Base-by-base conservation (phyloP, 2,113 vertebrate genomes). In the Cyrtonyx montezumae region DNA sequence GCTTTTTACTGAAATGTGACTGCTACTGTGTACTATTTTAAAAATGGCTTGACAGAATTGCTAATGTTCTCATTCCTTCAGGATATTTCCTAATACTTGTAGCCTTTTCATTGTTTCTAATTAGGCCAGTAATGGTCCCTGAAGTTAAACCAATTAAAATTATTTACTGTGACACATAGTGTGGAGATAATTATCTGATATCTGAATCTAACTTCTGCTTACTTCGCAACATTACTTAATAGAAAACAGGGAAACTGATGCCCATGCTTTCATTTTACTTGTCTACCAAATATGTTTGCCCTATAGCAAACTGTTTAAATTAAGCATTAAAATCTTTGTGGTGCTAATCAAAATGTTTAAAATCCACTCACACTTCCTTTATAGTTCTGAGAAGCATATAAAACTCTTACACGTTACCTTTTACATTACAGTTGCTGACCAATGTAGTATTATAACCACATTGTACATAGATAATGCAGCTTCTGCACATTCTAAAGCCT, bases 111-210 rank as follows among this genome's bases (percentile, higher is more conserved):
- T 98, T 98, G 98, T 98, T 98, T 98, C 98, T 98, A 98, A 98
- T 98, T 98, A 98, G 98, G 97, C 97, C 97, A 98, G 97, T 98
- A 98, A 98, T 98, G 97, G 98, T 98, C 98, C 98, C 98, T 97
- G 98, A 98, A 98, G 98, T 98, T 98, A 98, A 98, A 98, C 98
- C 98, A 98, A 98, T 98, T 98, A 98, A 98, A 98, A 98, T 98
- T 98, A 98, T 98, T 98, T 98, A 98, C 97, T 98, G 97, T 98
- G 98, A 98, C 98, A 98, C 97, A 97, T 94, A 98, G 96, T 98
- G 97, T 97, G 97, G 97, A 98, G 97, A 98, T 98, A 98, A 98
- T 98, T 98, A 98, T 98, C 98, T 97, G 97, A 97, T 98, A 98
- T 98, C 97, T 97, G 97, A 97, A 97, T 98, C 96, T 93, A 97